Base-by-base conservation (phyloP, 2,113 vertebrate genomes). In the Penelope pileata region DNA sequence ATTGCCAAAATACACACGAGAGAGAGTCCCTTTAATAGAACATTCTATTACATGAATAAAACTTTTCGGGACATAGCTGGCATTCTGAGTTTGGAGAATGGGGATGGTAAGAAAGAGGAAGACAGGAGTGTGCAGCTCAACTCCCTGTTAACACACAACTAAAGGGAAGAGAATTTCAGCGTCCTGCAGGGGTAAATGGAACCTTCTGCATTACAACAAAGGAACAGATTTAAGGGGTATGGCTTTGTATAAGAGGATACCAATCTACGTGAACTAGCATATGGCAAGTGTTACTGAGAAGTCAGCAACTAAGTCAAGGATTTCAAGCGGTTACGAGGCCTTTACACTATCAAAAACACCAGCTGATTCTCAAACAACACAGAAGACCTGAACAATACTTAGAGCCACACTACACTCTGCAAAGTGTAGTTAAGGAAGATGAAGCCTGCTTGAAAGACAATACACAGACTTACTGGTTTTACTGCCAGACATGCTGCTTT, bases 221-320 rank as follows among this genome's bases (percentile, higher is more conserved):
- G 73, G 76, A 88, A 90, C 13, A 80, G 58, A 94, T 90, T 90
- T 85, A 84, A 91, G 63, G 62, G 93, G 29, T 32, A 59, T 10
- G n/a, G 63, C 67, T 83, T 88, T 92, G 67, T 63, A 62, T 90
- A 95, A 94, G 32, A n/a, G 48, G 63, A 94, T 42, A 93, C 58
- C 72, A 94, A 75, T 47, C 40, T 56, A 93, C 93, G 62, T 22
- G 77, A 88, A 80, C 62, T 80, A 90, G 91, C 76, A 90, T 36
- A 88, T 51, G 87, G 93, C 75, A 92, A 75, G 45, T 16, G 75
- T 90, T 95, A 93, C 32, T 14, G 60, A 86, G 56, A 83, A 93
- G 64, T 29, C 50, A 75, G 78, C 56, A 88, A 59, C 64, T 79
- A 85, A 91, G 85, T 34, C 92, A 96, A 91, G 90, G 92, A 91